A percentile compares a stretch with the other conserved stretches of the same genome.
These are phyloP conservation scores for Himalopsyche japonica DNA, from an alignment of 2,888 invertebrate species.

Conservation along the genomic window DNA sequence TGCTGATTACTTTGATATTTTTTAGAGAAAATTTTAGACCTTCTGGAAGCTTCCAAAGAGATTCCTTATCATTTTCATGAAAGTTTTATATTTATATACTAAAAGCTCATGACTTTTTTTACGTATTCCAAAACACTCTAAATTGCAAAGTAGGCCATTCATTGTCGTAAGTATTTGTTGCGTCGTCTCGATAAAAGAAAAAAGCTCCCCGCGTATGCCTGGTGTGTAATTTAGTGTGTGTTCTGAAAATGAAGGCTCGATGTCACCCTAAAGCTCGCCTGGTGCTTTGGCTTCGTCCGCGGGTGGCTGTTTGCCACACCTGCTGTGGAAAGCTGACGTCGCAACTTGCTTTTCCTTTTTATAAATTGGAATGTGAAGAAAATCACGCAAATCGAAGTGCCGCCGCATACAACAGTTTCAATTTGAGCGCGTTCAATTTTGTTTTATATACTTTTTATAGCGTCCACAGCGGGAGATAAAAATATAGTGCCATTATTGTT, in stretches of 20 bases:
- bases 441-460: neutral
- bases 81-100: neutral
- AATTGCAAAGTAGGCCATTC: neutral
- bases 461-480: neutral
- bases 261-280: neutral
- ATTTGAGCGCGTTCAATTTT: neutral
- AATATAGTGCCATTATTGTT: neutral
- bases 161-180: neutral
- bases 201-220: neutral
- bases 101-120: neutral
- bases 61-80: too few species aligned
- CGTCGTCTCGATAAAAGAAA: neutral
- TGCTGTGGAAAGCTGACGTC: neutral
- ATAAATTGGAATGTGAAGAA: neutral
- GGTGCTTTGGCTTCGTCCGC: neutral
- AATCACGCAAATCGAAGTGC: neutral
- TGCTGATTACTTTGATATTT: too few species aligned
- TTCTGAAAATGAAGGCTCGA: neutral
- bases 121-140: neutral
- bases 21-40: too few species aligned
- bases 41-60: too few species aligned
- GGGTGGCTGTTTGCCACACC: neutral
- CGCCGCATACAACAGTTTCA: neutral
- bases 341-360: neutral
- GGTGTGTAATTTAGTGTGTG: neutral